Evolutionary conservation across 2,888 invertebrate species (phyloP).

Genomic region (Blastobasis adustella): DNA sequence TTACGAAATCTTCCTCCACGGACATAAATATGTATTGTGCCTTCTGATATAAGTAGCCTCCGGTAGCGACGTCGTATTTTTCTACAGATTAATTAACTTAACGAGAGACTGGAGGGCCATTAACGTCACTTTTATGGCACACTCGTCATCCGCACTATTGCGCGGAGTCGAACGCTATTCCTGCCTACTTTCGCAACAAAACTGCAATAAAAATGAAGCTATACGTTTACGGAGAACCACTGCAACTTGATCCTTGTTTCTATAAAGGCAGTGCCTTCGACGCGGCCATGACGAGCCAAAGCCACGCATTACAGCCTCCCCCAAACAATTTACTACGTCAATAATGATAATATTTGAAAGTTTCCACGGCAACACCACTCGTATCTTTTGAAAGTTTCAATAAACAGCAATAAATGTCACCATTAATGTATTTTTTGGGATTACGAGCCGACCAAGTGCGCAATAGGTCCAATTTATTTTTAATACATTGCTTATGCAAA

Average conservation of each 20-base stretch:
- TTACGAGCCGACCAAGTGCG: background rate
- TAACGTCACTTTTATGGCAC: constrained; percentile 50
- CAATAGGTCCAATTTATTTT: constrained; percentile 11
- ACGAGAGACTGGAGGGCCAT: constrained; percentile 30
- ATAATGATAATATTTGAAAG: constrained; percentile 1
- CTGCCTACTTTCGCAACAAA: constrained; percentile 1
- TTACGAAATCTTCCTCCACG: background rate
- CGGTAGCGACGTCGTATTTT: background rate
- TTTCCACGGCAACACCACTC: too few species aligned
- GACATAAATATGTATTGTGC: too few species aligned
- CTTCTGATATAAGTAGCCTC: too few species aligned
- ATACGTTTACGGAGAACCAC: background rate
- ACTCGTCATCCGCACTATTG: constrained; percentile 42
- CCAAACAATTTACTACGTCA: background rate
- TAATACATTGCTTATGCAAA: constrained; percentile 19
- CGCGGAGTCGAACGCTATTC: constrained; percentile 8
- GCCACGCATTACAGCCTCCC: too few species aligned
- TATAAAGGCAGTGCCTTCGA: too few species aligned
- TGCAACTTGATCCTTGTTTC: too few species aligned
- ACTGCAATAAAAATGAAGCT: constrained; percentile 4
- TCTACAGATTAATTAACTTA: constrained; percentile 39
- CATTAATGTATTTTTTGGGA: background rate
- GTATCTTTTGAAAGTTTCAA: background rate
- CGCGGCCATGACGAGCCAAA: too few species aligned
- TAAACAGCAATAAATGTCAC: background rate